Conservation (phyloP, 2,888 invertebrate species). For the Mimas tiliae region DNA sequence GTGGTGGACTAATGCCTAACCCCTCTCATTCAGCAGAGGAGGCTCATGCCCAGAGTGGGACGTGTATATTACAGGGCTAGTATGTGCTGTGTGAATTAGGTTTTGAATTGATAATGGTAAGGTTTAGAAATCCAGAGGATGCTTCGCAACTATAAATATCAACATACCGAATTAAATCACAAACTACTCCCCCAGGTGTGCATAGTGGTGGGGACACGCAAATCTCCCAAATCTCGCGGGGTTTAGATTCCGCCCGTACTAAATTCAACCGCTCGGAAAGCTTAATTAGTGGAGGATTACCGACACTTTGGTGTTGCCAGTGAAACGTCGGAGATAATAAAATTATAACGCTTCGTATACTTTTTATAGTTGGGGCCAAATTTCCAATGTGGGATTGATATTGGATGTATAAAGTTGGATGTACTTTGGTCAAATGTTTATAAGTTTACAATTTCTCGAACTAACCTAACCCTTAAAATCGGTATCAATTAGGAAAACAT, state of each 20-base stretch:
- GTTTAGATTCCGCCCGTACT: slow-evolving; percentile 16
- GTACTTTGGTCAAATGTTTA: too few species aligned
- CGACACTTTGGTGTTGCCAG: slow-evolving; percentile 27
- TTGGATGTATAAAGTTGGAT: background rate
- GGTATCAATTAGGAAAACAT: too few species aligned
- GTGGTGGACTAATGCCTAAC: too few species aligned
- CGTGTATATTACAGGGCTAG: too few species aligned
- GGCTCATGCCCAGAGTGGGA: too few species aligned
- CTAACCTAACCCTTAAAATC: too few species aligned
- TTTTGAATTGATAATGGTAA: too few species aligned
- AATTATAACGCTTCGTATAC: background rate
- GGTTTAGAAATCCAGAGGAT: background rate
- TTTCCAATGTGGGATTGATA: background rate
- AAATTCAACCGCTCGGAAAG: slow-evolving; percentile 26
- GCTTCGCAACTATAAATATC: background rate
- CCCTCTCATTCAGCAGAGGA: too few species aligned
- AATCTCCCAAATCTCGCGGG: slow-evolving; percentile 32
- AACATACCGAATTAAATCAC: background rate
- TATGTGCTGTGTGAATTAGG: too few species aligned
- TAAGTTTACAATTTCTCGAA: too few species aligned
- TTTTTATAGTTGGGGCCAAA: background rate
- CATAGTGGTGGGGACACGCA: slow-evolving; percentile 24
- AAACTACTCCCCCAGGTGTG: slow-evolving; percentile 1
- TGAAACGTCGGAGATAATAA: background rate
- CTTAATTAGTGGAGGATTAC: slow-evolving; percentile 35